Evolutionary conservation across 2,888 invertebrate species (phyloP).

Genomic region (Tipula lateralis): DNA sequence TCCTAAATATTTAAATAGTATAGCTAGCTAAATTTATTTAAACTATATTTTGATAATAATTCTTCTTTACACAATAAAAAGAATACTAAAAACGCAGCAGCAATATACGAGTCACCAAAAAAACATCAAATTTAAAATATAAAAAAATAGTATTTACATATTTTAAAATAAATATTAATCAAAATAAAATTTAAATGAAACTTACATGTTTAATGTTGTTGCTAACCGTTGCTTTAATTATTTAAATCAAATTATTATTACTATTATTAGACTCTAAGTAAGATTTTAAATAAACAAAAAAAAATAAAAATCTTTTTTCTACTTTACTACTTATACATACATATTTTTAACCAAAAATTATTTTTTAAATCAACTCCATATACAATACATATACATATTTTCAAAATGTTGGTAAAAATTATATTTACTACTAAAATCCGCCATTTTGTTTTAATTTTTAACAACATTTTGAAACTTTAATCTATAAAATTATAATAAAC

Average conservation of each 20-base stretch:
- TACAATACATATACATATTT: background rate
- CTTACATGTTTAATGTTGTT: conserved; percentile 31
- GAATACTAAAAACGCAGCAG: background rate
- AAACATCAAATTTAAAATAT: conserved; percentile 24
- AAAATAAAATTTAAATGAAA: conserved; percentile 4
- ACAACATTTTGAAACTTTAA: background rate
- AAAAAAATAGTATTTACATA: background rate
- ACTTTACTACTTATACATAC: background rate
- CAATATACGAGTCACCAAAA: background rate
- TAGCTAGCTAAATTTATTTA: background rate
- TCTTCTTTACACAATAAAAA: background rate
- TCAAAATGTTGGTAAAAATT: background rate
- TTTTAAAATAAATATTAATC: conserved; percentile 25
- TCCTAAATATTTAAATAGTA: background rate
- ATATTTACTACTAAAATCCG: background rate
- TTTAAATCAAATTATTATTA: conserved; percentile 6
- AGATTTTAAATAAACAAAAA: background rate
- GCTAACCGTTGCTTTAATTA: conserved; percentile 27
- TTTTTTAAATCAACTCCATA: background rate
- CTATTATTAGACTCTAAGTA: background rate
- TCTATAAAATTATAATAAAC: background rate
- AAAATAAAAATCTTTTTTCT: background rate
- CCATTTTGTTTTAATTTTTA: background rate
- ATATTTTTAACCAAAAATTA: conserved; percentile 6
- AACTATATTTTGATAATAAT: background rate